Evolutionary conservation across 2,888 invertebrate genomes (phyloP), one percentile per base, ranked within the genome.

Genomic region (Tetragonisca angustula): DNA sequence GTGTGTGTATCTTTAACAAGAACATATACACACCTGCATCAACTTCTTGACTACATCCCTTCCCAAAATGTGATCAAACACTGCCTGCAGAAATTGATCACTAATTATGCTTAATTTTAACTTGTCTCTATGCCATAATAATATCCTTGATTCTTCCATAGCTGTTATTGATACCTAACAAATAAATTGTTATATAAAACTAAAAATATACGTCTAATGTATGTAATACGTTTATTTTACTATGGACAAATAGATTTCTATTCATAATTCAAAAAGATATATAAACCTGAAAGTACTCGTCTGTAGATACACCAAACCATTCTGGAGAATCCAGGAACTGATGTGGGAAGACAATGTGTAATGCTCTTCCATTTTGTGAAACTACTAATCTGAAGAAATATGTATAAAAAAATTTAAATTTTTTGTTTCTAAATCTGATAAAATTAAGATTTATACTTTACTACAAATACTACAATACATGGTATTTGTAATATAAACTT

Each of bases 301-400:
- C 97, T 52, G 97, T 97, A 77, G 97, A 97, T 69, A 98, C 97
- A 85, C 97, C 97, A 94, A 98, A 98, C 97, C 98, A 98, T 95
- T 98, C 98, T 73, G 98, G 97, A 86, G 97, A 97, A 95, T 98
- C 98, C 89, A 98, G 96, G 95, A 98, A 98, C 95, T 98, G 98
- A 95, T 97, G 97, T 80, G 97, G 97, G 95, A 97, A 97, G 94
- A 98, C 97, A 94, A 98, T 97, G 95, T 98, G 98, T 84, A 98
- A 95, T 80, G 97, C 97, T 90, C 97, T 96, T 92, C 97, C 97
- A 95, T 97, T 97, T 95, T 98, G 98, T 21, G 97, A 97, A 90
- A 98, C 97, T 92, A 98, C 97, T 94, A 98, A 95, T 94, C 98
- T 98, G 95, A 68, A 95, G 95, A 52, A 56, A 72, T 68, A 56